Conservation (phyloP, 2,113 vertebrate genomes). For the Pluvianellus socialis region DNA sequence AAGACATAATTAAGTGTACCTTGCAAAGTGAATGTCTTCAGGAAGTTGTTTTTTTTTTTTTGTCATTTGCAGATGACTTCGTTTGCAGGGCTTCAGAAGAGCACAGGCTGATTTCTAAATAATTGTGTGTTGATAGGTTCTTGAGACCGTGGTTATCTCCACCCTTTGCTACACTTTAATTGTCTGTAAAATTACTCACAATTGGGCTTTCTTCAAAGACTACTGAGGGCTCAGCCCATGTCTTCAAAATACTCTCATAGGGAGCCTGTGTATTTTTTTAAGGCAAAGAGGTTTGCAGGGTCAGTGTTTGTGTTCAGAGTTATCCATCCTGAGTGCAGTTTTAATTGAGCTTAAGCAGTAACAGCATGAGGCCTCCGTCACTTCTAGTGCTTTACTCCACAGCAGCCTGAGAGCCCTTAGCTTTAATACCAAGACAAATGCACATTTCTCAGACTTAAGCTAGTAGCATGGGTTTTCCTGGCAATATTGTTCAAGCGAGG, state of each 20-base stretch:
- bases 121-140: not conserved
- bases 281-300: not conserved
- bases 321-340: not conserved
- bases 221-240: accelerated
- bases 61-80: not conserved
- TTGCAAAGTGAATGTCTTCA: not conserved
- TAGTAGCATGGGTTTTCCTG: not conserved
- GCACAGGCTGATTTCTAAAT: not conserved
- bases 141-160: not conserved
- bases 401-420: not conserved
- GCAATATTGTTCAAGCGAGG: not conserved
- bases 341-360: not conserved
- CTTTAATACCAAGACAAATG: not conserved
- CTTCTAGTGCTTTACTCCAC: not conserved
- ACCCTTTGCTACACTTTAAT: not conserved
- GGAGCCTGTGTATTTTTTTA: not conserved
- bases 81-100: not conserved
- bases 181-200: not conserved
- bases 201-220: not conserved
- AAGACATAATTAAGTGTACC: not conserved
- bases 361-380: not conserved
- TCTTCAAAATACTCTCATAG: not conserved
- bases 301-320: not conserved
- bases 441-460: not conserved
- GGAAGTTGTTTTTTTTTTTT: not conserved